These are phyloP conservation scores for Griposia aprilina DNA, from an alignment of 2,888 invertebrate species.

Conservation along the genomic window DNA sequence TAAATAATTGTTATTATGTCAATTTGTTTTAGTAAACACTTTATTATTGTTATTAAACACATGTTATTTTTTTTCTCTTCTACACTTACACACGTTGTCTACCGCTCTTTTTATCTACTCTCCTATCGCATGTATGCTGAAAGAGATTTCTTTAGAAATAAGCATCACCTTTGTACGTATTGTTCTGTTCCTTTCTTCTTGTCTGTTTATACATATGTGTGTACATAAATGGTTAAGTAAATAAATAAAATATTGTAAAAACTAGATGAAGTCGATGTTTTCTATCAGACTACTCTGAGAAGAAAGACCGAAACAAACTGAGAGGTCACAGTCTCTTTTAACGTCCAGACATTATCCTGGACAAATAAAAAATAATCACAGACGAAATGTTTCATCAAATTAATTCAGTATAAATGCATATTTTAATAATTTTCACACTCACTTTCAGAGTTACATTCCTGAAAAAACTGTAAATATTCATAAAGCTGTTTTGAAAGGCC, in stretches of 20 bases:
- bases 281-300: background rate
- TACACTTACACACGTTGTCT: background rate
- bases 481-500: slow-evolving; percentile 50
- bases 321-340: background rate
- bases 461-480: slow-evolving; percentile 59
- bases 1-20: background rate
- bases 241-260: background rate
- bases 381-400: slow-evolving; percentile 39
- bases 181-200: background rate
- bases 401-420: slow-evolving; percentile 58
- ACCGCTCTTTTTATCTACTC: background rate
- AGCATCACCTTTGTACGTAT: background rate
- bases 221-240: background rate
- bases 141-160: background rate
- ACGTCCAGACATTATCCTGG: background rate
- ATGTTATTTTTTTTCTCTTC: too few species aligned
- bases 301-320: too few species aligned
- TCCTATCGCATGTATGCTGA: background rate
- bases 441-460: slow-evolving; percentile 33
- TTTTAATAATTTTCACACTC: slow-evolving; percentile 58
- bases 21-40: background rate
- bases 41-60: too few species aligned
- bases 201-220: too few species aligned
- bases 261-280: background rate
- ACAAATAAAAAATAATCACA: slow-evolving; percentile 1